phyloP scores from a whole-genome alignment of 2,113 vertebrate species.

The Hippocampus barbouri region DNA sequence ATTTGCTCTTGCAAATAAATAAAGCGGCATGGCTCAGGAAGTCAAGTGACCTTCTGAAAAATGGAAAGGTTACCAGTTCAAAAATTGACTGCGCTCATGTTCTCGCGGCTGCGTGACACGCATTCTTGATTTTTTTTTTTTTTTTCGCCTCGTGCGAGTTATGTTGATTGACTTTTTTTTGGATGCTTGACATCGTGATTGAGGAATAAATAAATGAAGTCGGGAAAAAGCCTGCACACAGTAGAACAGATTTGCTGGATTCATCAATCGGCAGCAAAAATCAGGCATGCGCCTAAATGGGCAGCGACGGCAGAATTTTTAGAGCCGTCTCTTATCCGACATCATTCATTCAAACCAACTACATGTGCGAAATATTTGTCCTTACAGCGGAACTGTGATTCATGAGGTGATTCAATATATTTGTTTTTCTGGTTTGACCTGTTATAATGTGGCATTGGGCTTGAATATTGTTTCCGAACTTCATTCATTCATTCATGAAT shows the following conservation, averaged over 20 bases:
- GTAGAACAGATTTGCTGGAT: slow-evolving; percentile 18
- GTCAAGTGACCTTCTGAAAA: not conserved
- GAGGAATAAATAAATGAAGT: slow-evolving; percentile 9
- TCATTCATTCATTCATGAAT: no score
- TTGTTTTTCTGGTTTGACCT: not conserved
- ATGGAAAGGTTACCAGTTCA: not conserved
- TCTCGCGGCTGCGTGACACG: not conserved
- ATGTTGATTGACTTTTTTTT: not conserved
- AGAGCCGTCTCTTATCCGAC: no score
- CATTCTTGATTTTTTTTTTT: not conserved
- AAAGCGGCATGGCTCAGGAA: not conserved
- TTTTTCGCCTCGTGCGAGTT: not conserved
- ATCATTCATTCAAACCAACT: not conserved
- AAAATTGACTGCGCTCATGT: not conserved
- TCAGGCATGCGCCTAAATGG: slow-evolving; percentile 6
- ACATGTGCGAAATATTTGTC: not conserved
- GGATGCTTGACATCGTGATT: not conserved
- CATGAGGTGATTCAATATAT: not conserved
- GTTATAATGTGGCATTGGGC: not conserved
- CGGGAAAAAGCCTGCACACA: slow-evolving; percentile 5
- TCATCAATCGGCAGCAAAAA: slow-evolving; percentile 16
- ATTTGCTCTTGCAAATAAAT: not conserved
- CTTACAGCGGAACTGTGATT: not conserved
- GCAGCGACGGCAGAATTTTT: no score
- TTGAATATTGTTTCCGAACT: not conserved